Evolutionary conservation across 1,140 invertebrate genomes (phyloP).

Genomic region (Euwallacea fornicatus): DNA sequence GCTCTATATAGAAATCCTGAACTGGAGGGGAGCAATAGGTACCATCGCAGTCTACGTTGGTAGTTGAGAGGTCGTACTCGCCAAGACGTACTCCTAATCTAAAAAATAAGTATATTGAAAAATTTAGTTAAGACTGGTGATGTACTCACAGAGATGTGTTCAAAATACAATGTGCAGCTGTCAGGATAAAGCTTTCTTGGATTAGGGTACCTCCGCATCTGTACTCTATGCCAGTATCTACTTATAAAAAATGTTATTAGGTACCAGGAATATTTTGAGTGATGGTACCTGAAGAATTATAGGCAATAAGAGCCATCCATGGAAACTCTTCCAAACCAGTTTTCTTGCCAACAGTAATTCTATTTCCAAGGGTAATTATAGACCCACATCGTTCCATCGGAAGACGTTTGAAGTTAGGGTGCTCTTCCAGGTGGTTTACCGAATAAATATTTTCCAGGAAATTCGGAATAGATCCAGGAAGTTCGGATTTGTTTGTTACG

Average conservation of each 20-base stretch:
- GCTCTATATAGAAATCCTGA: constrained; percentile 48
- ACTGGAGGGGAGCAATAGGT: constrained; percentile 45
- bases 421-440: constrained; percentile 7
- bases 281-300: constrained; percentile 44
- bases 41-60: constrained; percentile 46
- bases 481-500: too few relatives aligned
- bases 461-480: background rate
- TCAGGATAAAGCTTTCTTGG: constrained; percentile 58
- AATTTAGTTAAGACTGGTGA: background rate
- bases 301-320: constrained; percentile 58
- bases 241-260: too few relatives aligned
- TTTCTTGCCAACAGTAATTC: constrained; percentile 58
- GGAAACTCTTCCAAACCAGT: constrained; percentile 58
- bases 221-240: constrained; percentile 46
- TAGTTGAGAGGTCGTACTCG: constrained; percentile 47
- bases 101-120: constrained; percentile 13
- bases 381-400: constrained; percentile 52
- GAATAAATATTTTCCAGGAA: constrained; percentile 14
- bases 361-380: constrained; percentile 40
- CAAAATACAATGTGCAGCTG: constrained; percentile 59
- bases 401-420: constrained; percentile 40
- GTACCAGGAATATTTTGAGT: too few relatives aligned
- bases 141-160: constrained; percentile 48
- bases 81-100: constrained; percentile 47
- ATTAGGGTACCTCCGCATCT: constrained; percentile 62